phyloP scores from a whole-genome alignment of 1,140 invertebrate genomes.

The Formica exsecta region DNA sequence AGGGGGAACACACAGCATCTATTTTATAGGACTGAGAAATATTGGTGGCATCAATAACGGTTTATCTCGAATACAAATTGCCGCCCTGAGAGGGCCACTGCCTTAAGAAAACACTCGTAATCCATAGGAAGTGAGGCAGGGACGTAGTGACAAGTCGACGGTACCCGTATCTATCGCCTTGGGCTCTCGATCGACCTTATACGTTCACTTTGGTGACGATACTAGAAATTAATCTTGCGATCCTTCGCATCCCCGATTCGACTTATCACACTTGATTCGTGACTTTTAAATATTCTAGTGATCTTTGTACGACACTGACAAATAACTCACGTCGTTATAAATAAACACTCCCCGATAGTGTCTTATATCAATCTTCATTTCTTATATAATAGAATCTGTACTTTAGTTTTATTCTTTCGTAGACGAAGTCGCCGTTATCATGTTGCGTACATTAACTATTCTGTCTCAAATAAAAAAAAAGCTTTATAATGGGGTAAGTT shows the following conservation, averaged over 20 bases:
- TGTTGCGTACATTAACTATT: slow-evolving; percentile 3
- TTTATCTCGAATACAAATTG: slow-evolving; percentile 85
- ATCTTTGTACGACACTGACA: slow-evolving; percentile 7
- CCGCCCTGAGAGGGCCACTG: slow-evolving; percentile 76
- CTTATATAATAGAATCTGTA: not conserved
- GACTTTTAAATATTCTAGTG: slow-evolving; percentile 42
- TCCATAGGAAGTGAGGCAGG: slow-evolving; percentile 80
- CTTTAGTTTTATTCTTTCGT: not conserved
- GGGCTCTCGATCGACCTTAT: slow-evolving; percentile 61
- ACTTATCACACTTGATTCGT: slow-evolving; percentile 45
- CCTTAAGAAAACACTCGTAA: slow-evolving; percentile 84
- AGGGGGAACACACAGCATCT: slow-evolving; percentile 74
- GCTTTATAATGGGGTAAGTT: not conserved
- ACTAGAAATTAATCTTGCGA: slow-evolving; percentile 73
- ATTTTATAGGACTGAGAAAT: slow-evolving; percentile 83
- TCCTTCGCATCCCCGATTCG: slow-evolving; percentile 13
- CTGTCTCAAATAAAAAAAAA: slow-evolving; percentile 16
- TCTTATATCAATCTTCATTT: slow-evolving; percentile 1
- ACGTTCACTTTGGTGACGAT: slow-evolving; percentile 55
- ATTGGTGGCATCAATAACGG: slow-evolving; percentile 85
- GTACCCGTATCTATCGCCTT: slow-evolving; percentile 76
- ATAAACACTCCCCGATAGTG: not conserved
- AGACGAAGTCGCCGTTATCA: slow-evolving; percentile 15
- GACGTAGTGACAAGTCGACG: slow-evolving; percentile 80
- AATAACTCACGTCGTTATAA: not conserved